Percentiles rank a stretch among this genome's conserved stretches.
phyloP scores from a whole-genome alignment of 2,888 invertebrate species.

The Oligia fasciuncula region DNA sequence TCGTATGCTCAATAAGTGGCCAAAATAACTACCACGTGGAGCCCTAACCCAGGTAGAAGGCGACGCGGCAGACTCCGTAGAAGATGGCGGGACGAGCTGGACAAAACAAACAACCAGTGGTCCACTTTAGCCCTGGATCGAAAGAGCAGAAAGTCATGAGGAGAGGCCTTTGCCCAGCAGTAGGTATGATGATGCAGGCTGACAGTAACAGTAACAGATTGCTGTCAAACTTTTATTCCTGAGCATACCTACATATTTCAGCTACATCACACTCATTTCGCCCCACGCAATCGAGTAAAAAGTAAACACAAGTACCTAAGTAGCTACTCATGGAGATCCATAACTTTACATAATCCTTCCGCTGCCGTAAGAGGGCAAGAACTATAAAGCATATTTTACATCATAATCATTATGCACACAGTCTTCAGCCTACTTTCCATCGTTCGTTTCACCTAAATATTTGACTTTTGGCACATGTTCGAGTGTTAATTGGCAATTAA shows the following conservation, averaged over 20 bases:
- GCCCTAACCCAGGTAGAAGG: no score
- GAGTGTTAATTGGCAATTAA: slow-evolving; percentile 42
- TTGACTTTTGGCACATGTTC: slow-evolving; percentile 31
- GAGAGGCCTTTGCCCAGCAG: no score
- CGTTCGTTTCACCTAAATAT: slow-evolving; percentile 37
- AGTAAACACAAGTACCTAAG: slow-evolving; percentile 20
- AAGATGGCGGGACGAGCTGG: no score
- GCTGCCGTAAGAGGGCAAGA: slow-evolving; percentile 35
- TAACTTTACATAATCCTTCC: slow-evolving; percentile 53
- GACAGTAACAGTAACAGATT: no score
- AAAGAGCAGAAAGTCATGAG: no score
- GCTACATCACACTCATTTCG: slow-evolving; percentile 9
- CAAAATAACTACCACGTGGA: no score
- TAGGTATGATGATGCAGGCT: no score
- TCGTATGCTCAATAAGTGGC: no score
- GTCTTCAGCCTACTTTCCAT: slow-evolving; percentile 44
- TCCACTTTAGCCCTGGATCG: no score
- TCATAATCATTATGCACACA: slow-evolving; percentile 36
- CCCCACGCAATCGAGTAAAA: slow-evolving; percentile 33
- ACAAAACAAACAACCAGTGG: no score
- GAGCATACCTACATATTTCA: not conserved
- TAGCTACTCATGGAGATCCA: slow-evolving; percentile 23
- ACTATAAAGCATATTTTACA: slow-evolving; percentile 32
- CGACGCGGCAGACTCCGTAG: no score
- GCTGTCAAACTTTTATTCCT: no score